phyloP scores from a whole-genome alignment of 2,888 invertebrate species.

The Parthenolecanium corni region DNA sequence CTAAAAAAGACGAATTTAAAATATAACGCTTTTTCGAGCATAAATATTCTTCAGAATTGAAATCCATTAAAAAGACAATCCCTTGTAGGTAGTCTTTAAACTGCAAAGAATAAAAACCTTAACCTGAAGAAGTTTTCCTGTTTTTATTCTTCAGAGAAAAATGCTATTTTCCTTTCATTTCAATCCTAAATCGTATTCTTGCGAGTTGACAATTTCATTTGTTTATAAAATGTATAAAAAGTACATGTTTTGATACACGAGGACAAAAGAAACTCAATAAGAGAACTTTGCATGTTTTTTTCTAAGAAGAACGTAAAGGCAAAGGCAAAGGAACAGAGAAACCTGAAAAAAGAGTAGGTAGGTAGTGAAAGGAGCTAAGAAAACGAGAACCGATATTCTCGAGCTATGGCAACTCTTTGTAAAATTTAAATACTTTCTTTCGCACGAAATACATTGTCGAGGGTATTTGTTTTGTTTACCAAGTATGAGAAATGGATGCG shows the following conservation, averaged over 20 bases:
- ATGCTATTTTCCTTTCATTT: slow-evolving; percentile 1
- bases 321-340: background rate
- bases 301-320: background rate
- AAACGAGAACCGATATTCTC: too few species aligned
- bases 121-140: slow-evolving; percentile 9
- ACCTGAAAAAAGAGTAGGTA: too few species aligned
- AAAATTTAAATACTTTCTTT: background rate
- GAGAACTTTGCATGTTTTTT: slow-evolving; percentile 14
- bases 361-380: too few species aligned
- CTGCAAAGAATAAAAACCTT: slow-evolving; percentile 14
- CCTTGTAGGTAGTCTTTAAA: slow-evolving; percentile 8
- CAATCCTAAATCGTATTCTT: slow-evolving; percentile 14
- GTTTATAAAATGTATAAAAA: slow-evolving; percentile 10
- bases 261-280: background rate
- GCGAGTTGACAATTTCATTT: slow-evolving; percentile 13
- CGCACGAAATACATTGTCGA: too few species aligned
- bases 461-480: too few species aligned
- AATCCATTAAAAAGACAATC: slow-evolving; percentile 24
- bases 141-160: background rate
- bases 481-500: too few species aligned
- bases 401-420: background rate
- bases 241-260: slow-evolving; percentile 8
- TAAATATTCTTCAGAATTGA: slow-evolving; percentile 21
- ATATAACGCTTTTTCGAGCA: slow-evolving; percentile 19
- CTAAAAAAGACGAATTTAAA: slow-evolving; percentile 17